Evolutionary conservation across 2,797 vertebrate species (phyloP).

Genomic region (Argyrosomus regius): DNA sequence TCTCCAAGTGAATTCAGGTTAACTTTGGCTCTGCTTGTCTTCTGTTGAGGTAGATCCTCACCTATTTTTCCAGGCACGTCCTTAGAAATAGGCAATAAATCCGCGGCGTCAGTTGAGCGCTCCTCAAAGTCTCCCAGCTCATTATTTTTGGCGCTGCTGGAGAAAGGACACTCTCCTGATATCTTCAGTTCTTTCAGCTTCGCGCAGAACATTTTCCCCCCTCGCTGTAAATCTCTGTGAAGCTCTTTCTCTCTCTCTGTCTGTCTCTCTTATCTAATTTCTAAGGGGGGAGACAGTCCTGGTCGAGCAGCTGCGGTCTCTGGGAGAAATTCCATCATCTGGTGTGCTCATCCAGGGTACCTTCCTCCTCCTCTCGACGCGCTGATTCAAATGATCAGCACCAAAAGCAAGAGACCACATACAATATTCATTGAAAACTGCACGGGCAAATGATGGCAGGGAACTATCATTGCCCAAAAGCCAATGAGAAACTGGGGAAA

Average conservation of each 20-base stretch:
- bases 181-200: constrained; percentile 97
- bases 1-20: constrained; percentile 96
- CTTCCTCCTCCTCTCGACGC: constrained; percentile 46
- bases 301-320: constrained; percentile 64
- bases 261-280: constrained; percentile 64
- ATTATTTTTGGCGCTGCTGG: constrained; percentile 85
- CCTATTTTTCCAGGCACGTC: constrained; percentile 85
- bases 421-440: constrained; percentile 81
- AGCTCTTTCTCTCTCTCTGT: too few species aligned
- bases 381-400: constrained; percentile 70
- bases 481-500: constrained; percentile 79
- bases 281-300: constrained; percentile 56
- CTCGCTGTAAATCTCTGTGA: constrained; percentile 23
- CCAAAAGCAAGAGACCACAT: constrained; percentile 65
- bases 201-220: constrained; percentile 93
- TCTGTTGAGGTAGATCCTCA: constrained; percentile 86
- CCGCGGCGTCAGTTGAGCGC: constrained; percentile 74
- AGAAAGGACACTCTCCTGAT: constrained; percentile 96
- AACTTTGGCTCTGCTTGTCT: constrained; percentile 91
- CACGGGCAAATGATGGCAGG: constrained; percentile 74
- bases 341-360: constrained; percentile 57
- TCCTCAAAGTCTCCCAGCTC: constrained; percentile 86
- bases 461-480: constrained; percentile 69
- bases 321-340: constrained; percentile 75
- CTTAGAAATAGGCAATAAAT: constrained; percentile 85